Evolutionary conservation across 2,888 invertebrate genomes (phyloP), one percentile per base, ranked within the genome.

Genomic region (Hirtodrosophila trivittata): DNA sequence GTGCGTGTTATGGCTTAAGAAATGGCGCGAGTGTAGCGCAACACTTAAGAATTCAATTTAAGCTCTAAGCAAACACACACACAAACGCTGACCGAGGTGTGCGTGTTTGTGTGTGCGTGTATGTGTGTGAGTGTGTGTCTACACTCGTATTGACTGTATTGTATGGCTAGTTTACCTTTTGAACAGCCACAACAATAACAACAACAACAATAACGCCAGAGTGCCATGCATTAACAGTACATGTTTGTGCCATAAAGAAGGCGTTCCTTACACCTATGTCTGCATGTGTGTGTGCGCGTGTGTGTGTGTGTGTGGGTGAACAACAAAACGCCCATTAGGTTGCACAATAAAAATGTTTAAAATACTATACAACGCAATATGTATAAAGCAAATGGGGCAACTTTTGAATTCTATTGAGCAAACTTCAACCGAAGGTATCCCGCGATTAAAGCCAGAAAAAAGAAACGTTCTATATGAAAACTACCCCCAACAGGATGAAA

Each of bases 301-400:
- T 50, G 25, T 39, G 42, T 50, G 41, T 46, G 14, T 42, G 38
- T 42, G 25, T 25, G 8, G n/a, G 47, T 66, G 41, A 66, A 82
- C 82, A 78, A 77, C 82, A 85, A 77, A 75, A 72, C 68, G 69
- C 72, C 83, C 83, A 82, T 85, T 78, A 81, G 59, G 57, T 63
- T 66, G 72, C 75, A 75, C 86, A 77, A 82, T 78, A 78, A 82
- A 82, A 85, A 72, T 75, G 57, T 82, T 78, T 82, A 85, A 85
- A 78, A 78, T 84, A 75, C 77, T 74, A 62, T 73, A 38, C 42
- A 51, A 13, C n/a, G 49, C 62, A 51, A 52, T 68, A 52, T 45
- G 59, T 59, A 49, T 50, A 50, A 54, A 16, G 46, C 38, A 62
- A 62, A 21, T 57, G 51, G 39, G 16, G 45, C 43, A 66, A 28